These are phyloP conservation scores for Gymnocephalus cernua DNA, from an alignment of 2,113 vertebrate species.

Conservation along the genomic window DNA sequence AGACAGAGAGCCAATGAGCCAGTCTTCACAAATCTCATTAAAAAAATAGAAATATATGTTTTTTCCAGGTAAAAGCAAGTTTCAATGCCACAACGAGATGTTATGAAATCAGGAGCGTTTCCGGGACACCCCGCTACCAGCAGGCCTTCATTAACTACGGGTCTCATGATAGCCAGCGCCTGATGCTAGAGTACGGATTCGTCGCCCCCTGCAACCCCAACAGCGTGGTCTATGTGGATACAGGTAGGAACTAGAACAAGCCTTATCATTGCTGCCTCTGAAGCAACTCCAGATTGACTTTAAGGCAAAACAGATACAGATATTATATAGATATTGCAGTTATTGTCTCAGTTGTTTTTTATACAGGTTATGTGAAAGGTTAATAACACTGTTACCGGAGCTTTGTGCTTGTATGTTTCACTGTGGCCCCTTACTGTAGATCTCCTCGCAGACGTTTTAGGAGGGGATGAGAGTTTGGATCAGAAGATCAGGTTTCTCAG, in stretches of 20 bases:
- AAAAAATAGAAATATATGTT: too few relatives aligned
- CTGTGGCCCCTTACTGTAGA: constrained; percentile 78
- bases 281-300: neutral
- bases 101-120: constrained; percentile 88
- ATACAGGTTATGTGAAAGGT: neutral
- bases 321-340: neutral
- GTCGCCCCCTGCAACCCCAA: constrained; percentile 88
- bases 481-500: constrained; percentile 90
- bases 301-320: too few relatives aligned
- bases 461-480: constrained; percentile 84
- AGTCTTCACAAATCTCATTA: neutral
- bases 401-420: neutral
- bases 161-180: constrained; percentile 91
- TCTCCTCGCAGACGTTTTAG: constrained; percentile 79
- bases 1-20: neutral
- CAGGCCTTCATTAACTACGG: constrained; percentile 96
- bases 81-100: constrained; percentile 87
- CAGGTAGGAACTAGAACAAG: constrained; percentile 80
- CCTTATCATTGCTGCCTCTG: neutral
- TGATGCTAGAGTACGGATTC: constrained; percentile 96
- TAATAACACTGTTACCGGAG: neutral
- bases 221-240: constrained; percentile 87
- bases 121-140: constrained; percentile 74
- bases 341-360: neutral
- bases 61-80: constrained; percentile 87